These are phyloP conservation scores for Drosophila greeni DNA, from an alignment of 2,888 invertebrate species.

Conservation along the genomic window DNA sequence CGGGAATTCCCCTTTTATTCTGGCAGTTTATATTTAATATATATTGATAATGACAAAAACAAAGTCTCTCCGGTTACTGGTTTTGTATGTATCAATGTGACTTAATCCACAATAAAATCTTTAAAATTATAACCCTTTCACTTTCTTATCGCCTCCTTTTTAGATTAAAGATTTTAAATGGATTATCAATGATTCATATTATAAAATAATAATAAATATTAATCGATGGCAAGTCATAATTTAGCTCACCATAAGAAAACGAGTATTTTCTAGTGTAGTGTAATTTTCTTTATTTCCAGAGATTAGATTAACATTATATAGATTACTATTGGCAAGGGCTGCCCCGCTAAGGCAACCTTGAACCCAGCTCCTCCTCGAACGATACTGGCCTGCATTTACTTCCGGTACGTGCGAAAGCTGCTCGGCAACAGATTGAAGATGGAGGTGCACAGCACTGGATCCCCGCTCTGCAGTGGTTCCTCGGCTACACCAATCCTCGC, in stretches of 20 bases:
- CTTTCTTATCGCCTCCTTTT: slow-evolving; percentile 1
- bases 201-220: neutral
- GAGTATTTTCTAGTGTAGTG: slow-evolving; percentile 6
- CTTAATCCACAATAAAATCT: neutral
- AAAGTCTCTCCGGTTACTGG: too few species aligned
- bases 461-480: slow-evolving; percentile 45
- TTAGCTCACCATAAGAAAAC: too few species aligned
- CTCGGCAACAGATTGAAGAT: slow-evolving; percentile 75
- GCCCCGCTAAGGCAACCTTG: slow-evolving; percentile 18
- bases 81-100: neutral
- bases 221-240: neutral
- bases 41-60: too few species aligned
- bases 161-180: neutral
- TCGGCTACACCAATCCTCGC: slow-evolving; percentile 22
- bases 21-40: too few species aligned
- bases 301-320: slow-evolving; percentile 38
- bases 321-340: slow-evolving; percentile 26
- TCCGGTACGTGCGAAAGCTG: slow-evolving; percentile 63
- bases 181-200: neutral
- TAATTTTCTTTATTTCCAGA: slow-evolving; percentile 42
- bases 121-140: neutral
- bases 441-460: slow-evolving; percentile 72
- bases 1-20: neutral
- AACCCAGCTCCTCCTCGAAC: neutral
- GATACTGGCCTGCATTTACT: slow-evolving; percentile 9